phyloP scores from a whole-genome alignment of 2,888 invertebrate species.

The Eilema caniola region DNA sequence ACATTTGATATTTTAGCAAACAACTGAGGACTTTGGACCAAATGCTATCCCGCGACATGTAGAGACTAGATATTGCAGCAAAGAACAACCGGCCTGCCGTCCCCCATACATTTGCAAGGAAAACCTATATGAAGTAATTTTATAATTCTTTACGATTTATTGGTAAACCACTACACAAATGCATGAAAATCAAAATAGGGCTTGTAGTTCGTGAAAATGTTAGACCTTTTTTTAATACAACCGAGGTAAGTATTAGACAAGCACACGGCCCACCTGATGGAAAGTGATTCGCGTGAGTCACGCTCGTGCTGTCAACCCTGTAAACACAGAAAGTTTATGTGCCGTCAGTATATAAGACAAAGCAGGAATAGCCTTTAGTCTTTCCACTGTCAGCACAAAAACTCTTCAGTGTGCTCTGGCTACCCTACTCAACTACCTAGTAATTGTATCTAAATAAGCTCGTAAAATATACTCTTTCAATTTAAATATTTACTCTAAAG shows the following conservation, averaged over 20 bases:
- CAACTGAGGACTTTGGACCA: conserved; percentile 57
- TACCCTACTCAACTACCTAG: too few relatives aligned
- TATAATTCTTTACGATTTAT: neutral
- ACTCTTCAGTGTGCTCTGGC: too few relatives aligned
- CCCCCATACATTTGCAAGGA: conserved; percentile 67
- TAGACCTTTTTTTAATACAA: too few relatives aligned
- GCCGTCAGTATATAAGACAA: too few relatives aligned
- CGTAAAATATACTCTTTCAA: neutral
- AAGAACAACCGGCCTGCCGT: conserved; percentile 55
- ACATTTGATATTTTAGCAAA: conserved; percentile 58
- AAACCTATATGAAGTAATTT: conserved; percentile 65
- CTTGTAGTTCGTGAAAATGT: neutral
- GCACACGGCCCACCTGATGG: too few relatives aligned
- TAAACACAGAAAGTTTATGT: too few relatives aligned
- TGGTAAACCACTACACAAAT: neutral
- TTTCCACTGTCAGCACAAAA: too few relatives aligned
- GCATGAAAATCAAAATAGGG: neutral
- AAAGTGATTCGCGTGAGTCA: too few relatives aligned
- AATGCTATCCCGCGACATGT: conserved; percentile 65
- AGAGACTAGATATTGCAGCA: conserved; percentile 65
- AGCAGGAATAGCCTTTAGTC: too few relatives aligned
- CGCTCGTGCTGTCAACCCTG: too few relatives aligned
- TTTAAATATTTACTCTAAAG: too few relatives aligned
- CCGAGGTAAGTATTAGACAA: too few relatives aligned
- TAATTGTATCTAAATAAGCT: neutral